Percentiles rank a stretch among this genome's conserved stretches.
phyloP scores from a whole-genome alignment of 2,888 invertebrate species.

The Salpingus planirostris region DNA sequence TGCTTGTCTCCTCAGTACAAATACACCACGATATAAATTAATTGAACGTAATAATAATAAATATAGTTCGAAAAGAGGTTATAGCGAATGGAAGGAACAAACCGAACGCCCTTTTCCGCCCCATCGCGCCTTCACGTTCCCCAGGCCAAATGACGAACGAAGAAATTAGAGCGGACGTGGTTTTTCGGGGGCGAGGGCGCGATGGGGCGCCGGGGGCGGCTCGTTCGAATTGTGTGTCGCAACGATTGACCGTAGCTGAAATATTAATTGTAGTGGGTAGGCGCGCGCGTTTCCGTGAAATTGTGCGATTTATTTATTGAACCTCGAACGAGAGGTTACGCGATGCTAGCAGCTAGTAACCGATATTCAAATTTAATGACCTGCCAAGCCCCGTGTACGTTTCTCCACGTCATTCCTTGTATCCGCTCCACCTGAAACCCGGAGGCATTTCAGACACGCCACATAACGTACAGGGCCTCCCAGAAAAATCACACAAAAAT shows the following conservation, averaged over 20 bases:
- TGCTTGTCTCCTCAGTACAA: conserved; percentile 43
- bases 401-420: not conserved
- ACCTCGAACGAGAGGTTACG: conserved; percentile 27
- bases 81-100: too few species aligned
- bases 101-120: too few species aligned
- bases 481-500: too few species aligned
- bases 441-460: too few species aligned
- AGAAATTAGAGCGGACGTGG: too few species aligned
- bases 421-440: not conserved
- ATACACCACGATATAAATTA: conserved; percentile 39
- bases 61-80: conserved; percentile 25
- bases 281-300: conserved; percentile 38
- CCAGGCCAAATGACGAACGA: too few species aligned
- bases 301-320: conserved; percentile 33
- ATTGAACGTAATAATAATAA: too few species aligned
- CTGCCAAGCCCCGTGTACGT: conserved; percentile 2
- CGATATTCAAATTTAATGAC: conserved; percentile 33
- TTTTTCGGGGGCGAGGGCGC: conserved; percentile 4
- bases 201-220: conserved; percentile 8
- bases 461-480: too few species aligned
- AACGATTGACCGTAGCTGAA: conserved; percentile 37
- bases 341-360: conserved; percentile 25
- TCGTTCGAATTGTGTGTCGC: conserved; percentile 33
- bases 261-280: conserved; percentile 35
- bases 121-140: too few species aligned